Percentiles rank a stretch among this genome's conserved stretches.
Evolutionary conservation across 2,888 invertebrate species (phyloP).

Genomic region (Pimpla rufipes): DNA sequence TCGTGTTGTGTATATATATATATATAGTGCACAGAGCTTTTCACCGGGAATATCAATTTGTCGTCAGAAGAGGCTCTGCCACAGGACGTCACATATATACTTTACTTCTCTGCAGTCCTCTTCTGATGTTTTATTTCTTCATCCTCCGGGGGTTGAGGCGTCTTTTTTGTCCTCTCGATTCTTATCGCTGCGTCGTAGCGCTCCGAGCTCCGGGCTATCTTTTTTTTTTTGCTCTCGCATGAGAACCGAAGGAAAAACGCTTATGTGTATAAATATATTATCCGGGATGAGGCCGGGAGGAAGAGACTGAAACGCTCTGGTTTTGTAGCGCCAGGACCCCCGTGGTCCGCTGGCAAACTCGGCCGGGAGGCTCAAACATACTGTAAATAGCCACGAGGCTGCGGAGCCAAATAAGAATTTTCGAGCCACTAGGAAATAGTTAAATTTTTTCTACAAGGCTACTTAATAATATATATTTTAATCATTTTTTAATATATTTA

Average conservation of each 20-base stretch:
- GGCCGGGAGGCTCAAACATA: background rate
- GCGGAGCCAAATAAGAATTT: background rate
- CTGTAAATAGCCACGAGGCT: background rate
- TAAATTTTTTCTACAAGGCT: background rate
- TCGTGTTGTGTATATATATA: background rate
- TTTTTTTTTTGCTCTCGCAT: background rate
- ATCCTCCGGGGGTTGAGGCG: background rate
- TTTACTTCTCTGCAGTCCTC: background rate
- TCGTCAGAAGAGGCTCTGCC: slow-evolving; percentile 27
- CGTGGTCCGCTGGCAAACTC: background rate
- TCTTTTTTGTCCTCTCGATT: background rate
- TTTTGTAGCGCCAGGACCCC: slow-evolving; percentile 1
- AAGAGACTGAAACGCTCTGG: background rate
- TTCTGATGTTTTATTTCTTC: slow-evolving; percentile 17
- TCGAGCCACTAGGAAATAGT: background rate
- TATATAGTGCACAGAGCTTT: slow-evolving; percentile 1
- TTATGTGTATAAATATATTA: background rate
- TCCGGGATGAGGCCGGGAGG: background rate
- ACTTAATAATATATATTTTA: too few relatives aligned
- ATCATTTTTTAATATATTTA: too few relatives aligned
- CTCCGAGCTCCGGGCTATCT: background rate
- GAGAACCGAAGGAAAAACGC: background rate
- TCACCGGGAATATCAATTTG: slow-evolving; percentile 47
- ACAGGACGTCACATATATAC: slow-evolving; percentile 7
- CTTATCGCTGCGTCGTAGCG: background rate